Base-by-base conservation (phyloP, 2,797 vertebrate genomes). In the Prunella strophiata region DNA sequence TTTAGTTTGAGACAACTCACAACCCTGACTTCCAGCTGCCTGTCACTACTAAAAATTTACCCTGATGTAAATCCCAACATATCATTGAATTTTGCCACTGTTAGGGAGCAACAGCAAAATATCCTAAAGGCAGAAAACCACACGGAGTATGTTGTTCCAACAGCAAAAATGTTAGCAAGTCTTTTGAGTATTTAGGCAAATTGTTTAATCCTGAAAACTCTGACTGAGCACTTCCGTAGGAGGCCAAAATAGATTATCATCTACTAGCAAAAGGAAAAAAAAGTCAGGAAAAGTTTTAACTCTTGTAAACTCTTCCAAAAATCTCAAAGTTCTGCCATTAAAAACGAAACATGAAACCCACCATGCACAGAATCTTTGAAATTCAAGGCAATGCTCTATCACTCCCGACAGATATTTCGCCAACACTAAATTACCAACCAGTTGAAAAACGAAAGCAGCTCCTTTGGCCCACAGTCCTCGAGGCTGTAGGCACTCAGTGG, bases 361-460 rank as follows among this genome's bases (percentile, higher is more conserved):
- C 4, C 7, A 43, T 5, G 6, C 50, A 13, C 11, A 63, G 47
- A 61, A 65, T 4, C 8, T 15, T 8, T 50, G 21, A 16, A 70
- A 75, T 10, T 65, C 65, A 74, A 80, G 15, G 25, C 50, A 79
- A 26, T 1, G 3, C 22, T 66, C 15, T 16, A 19, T 6, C 8
- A 51, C 4, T 14, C 55, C n/a, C 25, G 15, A 38, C 4, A 86
- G 29, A 38, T 32, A 75, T 16, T 68, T 63, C 62, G n/a, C 25
- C 54, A 43, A 52, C 45, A 67, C 30, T 29, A 62, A 85, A 55
- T 42, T 71, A 98, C 98, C 85, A 90, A 99, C 99, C 99, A 99
- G 98, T 99, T 99, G 94, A 99, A 99, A 97, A 99, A 99, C 14
- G 98, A 98, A 73, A 98, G 94, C 54, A 98, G 97, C 91, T 98